phyloP scores from a whole-genome alignment of 2,888 invertebrate genomes.

The Orthonevra nobilis region DNA sequence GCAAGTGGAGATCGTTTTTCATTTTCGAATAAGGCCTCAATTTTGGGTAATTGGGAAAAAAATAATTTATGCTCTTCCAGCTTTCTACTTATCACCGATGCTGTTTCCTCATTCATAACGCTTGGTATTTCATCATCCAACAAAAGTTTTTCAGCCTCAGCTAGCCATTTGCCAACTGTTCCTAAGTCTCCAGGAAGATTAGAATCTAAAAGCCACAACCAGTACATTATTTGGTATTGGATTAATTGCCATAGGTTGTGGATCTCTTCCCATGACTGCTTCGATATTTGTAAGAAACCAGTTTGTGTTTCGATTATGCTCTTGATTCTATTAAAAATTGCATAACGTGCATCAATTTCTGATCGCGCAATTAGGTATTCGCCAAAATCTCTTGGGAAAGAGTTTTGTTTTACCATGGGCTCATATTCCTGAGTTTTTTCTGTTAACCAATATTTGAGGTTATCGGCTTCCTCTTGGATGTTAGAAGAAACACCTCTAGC shows the following conservation, averaged over 20 bases:
- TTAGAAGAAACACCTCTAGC: slow-evolving; percentile 88
- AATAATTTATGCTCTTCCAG: slow-evolving; percentile 94
- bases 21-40: slow-evolving; percentile 88
- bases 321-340: slow-evolving; percentile 88
- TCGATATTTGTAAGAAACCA: slow-evolving; percentile 89
- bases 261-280: slow-evolving; percentile 92
- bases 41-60: slow-evolving; percentile 90
- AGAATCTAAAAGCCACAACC: slow-evolving; percentile 94
- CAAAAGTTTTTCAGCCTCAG: slow-evolving; percentile 90
- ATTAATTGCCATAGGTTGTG: slow-evolving; percentile 90
- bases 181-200: slow-evolving; percentile 92
- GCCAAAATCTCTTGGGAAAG: slow-evolving; percentile 89
- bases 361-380: slow-evolving; percentile 89
- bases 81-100: slow-evolving; percentile 91
- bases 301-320: slow-evolving; percentile 88
- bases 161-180: slow-evolving; percentile 93
- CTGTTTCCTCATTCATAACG: slow-evolving; percentile 93
- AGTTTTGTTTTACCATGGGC: slow-evolving; percentile 87
- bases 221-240: slow-evolving; percentile 88
- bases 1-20: slow-evolving; percentile 86
- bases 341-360: slow-evolving; percentile 87
- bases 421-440: slow-evolving; percentile 89
- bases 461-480: slow-evolving; percentile 90
- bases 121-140: slow-evolving; percentile 91
- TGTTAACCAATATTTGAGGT: slow-evolving; percentile 90